Conservation (phyloP, 2,888 invertebrate genomes). For the Lasioglossum zephyrum region DNA sequence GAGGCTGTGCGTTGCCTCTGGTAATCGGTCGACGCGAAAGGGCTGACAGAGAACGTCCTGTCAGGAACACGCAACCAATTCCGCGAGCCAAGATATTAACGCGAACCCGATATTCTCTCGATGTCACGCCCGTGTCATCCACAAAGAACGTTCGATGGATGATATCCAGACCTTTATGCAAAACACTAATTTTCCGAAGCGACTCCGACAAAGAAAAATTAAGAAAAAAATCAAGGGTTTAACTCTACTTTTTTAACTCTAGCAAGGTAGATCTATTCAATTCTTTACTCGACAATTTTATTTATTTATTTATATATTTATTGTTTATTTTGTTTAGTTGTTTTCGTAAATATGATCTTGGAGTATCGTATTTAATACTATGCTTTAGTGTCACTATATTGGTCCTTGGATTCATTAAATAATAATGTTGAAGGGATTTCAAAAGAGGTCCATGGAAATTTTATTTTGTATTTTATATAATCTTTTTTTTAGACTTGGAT, state of each 20-base stretch:
- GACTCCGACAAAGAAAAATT: neutral
- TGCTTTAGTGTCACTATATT: too few species aligned
- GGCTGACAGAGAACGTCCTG: neutral
- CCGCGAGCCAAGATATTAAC: slow-evolving; percentile 22
- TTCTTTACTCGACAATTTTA: neutral
- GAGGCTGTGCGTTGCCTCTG: neutral
- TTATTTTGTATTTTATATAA: neutral
- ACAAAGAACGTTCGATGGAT: neutral
- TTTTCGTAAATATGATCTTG: too few species aligned
- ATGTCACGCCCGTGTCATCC: neutral
- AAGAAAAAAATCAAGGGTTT: too few species aligned
- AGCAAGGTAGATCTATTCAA: too few species aligned
- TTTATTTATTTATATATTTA: neutral
- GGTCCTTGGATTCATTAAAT: too few species aligned
- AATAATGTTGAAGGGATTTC: too few species aligned
- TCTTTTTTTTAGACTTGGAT: neutral
- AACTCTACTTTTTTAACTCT: too few species aligned
- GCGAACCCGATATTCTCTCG: slow-evolving; percentile 6
- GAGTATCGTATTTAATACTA: too few species aligned
- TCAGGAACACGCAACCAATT: slow-evolving; percentile 3
- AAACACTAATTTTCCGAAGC: neutral
- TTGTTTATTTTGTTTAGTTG: too few species aligned
- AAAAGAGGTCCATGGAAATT: too few species aligned
- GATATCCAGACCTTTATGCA: neutral
- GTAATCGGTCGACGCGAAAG: neutral